Evolutionary conservation across 2,113 vertebrate genomes (phyloP).

Genomic region (Clupea harengus): DNA sequence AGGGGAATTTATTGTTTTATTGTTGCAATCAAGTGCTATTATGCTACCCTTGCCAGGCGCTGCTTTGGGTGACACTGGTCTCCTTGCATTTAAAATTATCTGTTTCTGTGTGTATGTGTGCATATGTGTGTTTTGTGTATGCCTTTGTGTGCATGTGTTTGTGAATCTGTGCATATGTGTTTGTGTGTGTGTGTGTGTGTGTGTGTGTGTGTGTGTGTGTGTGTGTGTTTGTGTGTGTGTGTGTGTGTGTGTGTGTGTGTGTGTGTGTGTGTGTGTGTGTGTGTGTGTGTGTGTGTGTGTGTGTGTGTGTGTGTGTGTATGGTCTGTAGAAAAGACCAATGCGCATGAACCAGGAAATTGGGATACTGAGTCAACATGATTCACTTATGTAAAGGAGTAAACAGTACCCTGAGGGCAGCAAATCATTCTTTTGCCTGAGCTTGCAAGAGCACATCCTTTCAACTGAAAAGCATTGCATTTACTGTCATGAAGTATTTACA

Average conservation of each 20-base stretch:
- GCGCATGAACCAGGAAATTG: constrained; percentile 19
- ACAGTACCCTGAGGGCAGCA: constrained; percentile 9
- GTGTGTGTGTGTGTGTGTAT: background rate
- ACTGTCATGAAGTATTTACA: background rate
- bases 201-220: background rate
- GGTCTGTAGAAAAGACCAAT: background rate
- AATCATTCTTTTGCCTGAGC: constrained; percentile 23
- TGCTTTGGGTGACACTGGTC: background rate
- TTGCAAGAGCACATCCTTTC: constrained; percentile 22
- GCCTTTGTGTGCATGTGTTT: background rate
- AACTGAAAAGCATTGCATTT: background rate
- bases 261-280: background rate
- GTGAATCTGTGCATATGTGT: background rate
- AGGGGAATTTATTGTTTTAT: constrained; percentile 8
- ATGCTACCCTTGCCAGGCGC: background rate
- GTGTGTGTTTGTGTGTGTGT: background rate
- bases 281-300: background rate
- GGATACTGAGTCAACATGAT: constrained; percentile 30
- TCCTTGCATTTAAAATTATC: background rate
- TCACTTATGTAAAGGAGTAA: constrained; percentile 34
- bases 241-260: background rate
- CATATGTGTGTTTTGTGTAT: background rate
- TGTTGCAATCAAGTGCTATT: constrained; percentile 9
- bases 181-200: background rate
- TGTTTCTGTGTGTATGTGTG: background rate